Conservation (phyloP, 2,113 vertebrate species). For the Thamnophis sirtalis region DNA sequence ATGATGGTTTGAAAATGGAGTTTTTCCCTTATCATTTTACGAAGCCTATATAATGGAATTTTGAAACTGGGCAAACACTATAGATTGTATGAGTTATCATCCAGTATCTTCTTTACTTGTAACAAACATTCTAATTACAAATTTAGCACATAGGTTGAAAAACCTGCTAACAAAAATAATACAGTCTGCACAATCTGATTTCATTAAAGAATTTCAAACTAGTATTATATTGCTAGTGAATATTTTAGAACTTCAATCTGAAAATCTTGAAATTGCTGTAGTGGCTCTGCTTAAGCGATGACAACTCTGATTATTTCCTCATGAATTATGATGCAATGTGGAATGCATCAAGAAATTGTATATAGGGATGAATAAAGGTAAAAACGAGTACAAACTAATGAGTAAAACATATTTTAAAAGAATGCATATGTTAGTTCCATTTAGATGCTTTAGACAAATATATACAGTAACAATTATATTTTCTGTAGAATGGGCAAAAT, state of each 20-base stretch:
- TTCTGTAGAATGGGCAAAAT: background rate
- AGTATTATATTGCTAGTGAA: background rate
- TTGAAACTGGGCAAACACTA: background rate
- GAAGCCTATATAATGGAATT: background rate
- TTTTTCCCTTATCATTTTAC: background rate
- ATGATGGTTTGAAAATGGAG: background rate
- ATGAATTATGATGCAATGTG: background rate
- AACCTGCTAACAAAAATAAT: background rate
- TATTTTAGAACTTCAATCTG: background rate
- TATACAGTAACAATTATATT: background rate
- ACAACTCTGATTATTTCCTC: background rate
- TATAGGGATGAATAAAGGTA: background rate
- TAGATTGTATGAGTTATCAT: background rate
- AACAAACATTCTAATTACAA: background rate
- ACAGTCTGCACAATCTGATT: background rate
- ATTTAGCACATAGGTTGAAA: background rate
- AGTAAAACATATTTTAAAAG: background rate
- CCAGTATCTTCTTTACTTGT: background rate
- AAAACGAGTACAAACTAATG: background rate
- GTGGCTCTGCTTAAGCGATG: background rate
- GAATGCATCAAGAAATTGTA: background rate
- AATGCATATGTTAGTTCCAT: background rate
- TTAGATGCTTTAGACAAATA: background rate
- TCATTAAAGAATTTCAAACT: background rate
- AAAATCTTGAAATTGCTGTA: background rate